Evolutionary conservation across 2,888 invertebrate genomes (phyloP).

Genomic region (Eupithecia inturbata): DNA sequence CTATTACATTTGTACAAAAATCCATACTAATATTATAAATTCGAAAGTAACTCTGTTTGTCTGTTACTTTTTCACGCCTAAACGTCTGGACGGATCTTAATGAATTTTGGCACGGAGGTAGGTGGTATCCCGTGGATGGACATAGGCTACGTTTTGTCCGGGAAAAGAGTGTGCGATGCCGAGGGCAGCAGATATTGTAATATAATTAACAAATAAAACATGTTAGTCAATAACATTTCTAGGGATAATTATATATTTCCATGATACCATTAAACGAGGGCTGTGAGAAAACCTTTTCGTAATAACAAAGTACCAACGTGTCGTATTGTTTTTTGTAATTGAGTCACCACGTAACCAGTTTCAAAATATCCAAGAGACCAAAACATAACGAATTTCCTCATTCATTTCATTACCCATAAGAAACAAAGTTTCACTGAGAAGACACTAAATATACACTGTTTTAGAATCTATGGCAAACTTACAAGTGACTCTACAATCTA

Average conservation of each 20-base stretch:
- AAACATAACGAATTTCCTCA: slow-evolving; percentile 66
- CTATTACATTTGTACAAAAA: not conserved
- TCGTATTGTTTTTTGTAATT: slow-evolving; percentile 59
- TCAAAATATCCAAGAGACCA: slow-evolving; percentile 61
- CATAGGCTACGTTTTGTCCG: too few relatives aligned
- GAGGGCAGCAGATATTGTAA: too few relatives aligned
- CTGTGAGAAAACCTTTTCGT: slow-evolving; percentile 55
- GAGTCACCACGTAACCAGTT: slow-evolving; percentile 55
- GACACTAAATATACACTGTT: not conserved
- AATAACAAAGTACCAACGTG: slow-evolving; percentile 52
- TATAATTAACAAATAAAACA: not conserved
- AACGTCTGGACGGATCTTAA: too few relatives aligned
- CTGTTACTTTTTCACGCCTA: too few relatives aligned
- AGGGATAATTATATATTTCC: slow-evolving; percentile 1
- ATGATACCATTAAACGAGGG: slow-evolving; percentile 34
- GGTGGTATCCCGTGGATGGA: too few relatives aligned
- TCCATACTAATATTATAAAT: too few relatives aligned
- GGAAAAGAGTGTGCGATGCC: too few relatives aligned
- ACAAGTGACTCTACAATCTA: slow-evolving; percentile 4
- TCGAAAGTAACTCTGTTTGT: too few relatives aligned
- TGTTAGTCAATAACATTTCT: not conserved
- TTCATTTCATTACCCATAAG: slow-evolving; percentile 37
- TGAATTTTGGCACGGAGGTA: too few relatives aligned
- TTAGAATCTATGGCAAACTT: not conserved
- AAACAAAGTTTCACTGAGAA: slow-evolving; percentile 12